A percentile compares a stretch with the other conserved stretches of the same genome.
phyloP scores from a whole-genome alignment of 2,888 invertebrate genomes.

The Drosophila yooni region DNA sequence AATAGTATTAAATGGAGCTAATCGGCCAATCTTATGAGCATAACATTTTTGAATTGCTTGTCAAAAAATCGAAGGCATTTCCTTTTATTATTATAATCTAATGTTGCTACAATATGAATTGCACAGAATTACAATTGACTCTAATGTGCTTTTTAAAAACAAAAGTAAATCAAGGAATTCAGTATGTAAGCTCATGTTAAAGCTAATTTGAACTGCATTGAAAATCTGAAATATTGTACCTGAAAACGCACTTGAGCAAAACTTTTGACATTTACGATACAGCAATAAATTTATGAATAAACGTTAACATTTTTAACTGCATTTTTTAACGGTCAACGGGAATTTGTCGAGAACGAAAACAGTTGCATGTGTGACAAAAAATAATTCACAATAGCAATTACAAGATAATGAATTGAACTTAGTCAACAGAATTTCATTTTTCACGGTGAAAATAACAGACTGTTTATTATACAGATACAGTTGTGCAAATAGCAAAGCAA shows the following conservation, averaged over 20 bases:
- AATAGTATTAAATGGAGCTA: neutral
- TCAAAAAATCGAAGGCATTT: neutral
- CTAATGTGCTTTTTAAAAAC: neutral
- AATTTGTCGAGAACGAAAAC: slow-evolving; percentile 16
- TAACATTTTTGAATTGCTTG: neutral
- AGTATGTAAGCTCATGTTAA: neutral
- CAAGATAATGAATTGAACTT: slow-evolving; percentile 9
- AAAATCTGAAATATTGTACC: neutral
- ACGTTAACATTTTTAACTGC: neutral
- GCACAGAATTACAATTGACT: neutral
- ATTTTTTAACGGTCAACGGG: neutral
- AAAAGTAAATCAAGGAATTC: neutral
- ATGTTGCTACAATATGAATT: neutral
- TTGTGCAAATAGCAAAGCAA: slow-evolving; percentile 58
- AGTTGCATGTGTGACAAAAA: slow-evolving; percentile 22
- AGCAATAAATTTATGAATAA: neutral
- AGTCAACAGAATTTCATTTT: slow-evolving; percentile 6
- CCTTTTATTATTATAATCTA: neutral
- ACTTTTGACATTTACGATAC: neutral
- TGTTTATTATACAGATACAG: slow-evolving; percentile 54
- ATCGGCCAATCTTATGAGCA: neutral
- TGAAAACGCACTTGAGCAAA: neutral
- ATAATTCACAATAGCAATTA: slow-evolving; percentile 25
- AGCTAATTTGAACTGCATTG: neutral
- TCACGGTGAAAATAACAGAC: slow-evolving; percentile 23